These are phyloP conservation scores for Heteropelma amictum DNA, from an alignment of 2,888 invertebrate species.

Conservation along the genomic window DNA sequence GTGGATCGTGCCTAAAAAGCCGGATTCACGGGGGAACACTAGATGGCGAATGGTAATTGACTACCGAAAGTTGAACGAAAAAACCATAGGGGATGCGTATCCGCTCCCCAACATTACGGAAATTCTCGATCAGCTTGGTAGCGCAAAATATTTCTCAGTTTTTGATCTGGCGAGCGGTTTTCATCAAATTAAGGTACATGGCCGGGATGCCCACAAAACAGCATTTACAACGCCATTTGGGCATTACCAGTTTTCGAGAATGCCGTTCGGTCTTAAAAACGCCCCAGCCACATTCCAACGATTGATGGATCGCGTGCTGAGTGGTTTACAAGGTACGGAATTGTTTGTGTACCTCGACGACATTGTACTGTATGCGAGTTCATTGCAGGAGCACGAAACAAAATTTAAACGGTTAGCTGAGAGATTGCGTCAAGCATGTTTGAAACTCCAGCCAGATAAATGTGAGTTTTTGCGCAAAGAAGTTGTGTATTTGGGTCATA, in stretches of 20 bases:
- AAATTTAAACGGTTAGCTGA: too few species aligned
- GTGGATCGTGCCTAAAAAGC: constrained; percentile 67
- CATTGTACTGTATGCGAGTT: constrained; percentile 49
- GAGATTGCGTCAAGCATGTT: background rate
- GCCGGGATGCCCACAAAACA: constrained; percentile 1
- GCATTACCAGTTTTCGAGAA: constrained; percentile 18
- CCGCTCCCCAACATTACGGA: background rate
- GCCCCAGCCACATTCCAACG: too few species aligned
- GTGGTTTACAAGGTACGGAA: constrained; percentile 26
- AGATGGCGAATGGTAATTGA: constrained; percentile 33
- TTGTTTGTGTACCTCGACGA: constrained; percentile 63
- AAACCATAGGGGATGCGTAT: background rate
- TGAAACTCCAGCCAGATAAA: constrained; percentile 16
- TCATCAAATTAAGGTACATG: constrained; percentile 15
- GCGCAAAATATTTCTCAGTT: constrained; percentile 16
- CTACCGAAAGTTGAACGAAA: background rate
- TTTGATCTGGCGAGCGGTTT: constrained; percentile 21
- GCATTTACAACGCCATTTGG: constrained; percentile 21
- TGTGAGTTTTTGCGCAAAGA: constrained; percentile 21
- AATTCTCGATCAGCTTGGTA: constrained; percentile 16
- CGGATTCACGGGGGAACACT: constrained; percentile 7
- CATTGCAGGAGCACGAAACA: background rate
- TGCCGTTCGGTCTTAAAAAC: too few species aligned
- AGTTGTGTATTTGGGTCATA: constrained; percentile 19
- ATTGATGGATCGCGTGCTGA: constrained; percentile 15